phyloP scores from a whole-genome alignment of 2,797 vertebrate species.

The Limosa lapponica region DNA sequence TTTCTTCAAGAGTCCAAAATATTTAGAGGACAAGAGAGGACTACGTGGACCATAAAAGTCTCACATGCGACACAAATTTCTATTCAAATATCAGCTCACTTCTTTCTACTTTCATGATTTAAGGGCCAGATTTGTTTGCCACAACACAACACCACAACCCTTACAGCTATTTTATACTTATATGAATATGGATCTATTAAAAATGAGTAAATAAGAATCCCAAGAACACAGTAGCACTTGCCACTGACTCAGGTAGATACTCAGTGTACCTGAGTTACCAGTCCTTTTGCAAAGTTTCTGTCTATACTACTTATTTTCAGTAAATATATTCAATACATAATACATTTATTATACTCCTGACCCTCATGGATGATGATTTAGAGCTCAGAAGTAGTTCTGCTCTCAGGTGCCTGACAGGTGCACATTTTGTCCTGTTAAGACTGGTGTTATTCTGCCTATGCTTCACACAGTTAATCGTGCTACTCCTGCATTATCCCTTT shows the following conservation, averaged over 20 bases:
- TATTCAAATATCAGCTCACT: fast-evolving
- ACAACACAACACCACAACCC: not conserved
- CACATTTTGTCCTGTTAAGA: not conserved
- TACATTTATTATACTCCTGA: not conserved
- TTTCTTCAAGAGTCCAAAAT: not conserved
- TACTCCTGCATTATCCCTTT: fast-evolving
- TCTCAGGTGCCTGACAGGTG: not conserved
- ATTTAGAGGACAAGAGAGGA: not conserved
- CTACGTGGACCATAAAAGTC: not conserved
- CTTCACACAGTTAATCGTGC: not conserved
- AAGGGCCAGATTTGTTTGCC: not conserved
- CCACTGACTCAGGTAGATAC: not conserved
- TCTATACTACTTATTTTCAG: not conserved
- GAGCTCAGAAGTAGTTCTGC: not conserved
- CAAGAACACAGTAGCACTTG: not conserved
- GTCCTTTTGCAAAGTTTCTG: not conserved
- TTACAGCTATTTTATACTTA: not conserved
- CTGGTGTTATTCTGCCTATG: fast-evolving
- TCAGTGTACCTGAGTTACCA: fast-evolving
- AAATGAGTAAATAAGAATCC: not conserved
- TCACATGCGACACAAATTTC: not conserved
- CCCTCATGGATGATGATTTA: not conserved
- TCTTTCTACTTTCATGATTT: not conserved
- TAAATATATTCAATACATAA: not conserved
- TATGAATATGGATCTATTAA: not conserved